Conservation (phyloP, 2,113 vertebrate genomes). For the Pundamilia nyererei region DNA sequence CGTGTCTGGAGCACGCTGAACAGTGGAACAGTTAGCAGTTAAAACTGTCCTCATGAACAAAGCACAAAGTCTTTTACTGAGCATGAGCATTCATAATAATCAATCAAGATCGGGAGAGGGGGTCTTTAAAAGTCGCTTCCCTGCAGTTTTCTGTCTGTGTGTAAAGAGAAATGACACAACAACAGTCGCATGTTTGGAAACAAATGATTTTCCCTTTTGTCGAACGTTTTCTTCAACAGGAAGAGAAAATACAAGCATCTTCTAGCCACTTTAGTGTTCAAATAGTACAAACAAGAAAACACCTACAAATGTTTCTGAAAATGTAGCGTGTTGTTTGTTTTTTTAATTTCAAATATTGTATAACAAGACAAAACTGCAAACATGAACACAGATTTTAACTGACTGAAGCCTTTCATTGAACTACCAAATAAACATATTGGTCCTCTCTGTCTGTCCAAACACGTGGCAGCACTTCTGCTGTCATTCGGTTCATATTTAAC, state of each 20-base stretch:
- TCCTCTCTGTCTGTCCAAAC: not conserved
- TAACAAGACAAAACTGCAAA: not conserved
- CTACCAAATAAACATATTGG: not conserved
- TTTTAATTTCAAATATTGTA: not conserved
- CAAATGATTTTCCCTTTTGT: not conserved
- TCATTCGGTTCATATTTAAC: not conserved
- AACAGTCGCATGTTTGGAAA: not conserved
- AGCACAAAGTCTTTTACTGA: not conserved
- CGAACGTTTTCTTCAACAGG: not conserved
- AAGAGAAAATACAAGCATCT: not conserved
- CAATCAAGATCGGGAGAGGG: not conserved
- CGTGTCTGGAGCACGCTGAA: not conserved
- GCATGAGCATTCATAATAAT: not conserved
- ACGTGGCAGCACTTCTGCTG: not conserved
- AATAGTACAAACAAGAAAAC: not conserved
- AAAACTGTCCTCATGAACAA: not conserved
- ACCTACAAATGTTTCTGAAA: not conserved
- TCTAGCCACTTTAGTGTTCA: not conserved
- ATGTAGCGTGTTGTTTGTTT: not conserved
- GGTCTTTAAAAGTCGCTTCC: not conserved
- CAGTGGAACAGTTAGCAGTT: not conserved
- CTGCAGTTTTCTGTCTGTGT: not conserved
- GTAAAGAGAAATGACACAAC: not conserved
- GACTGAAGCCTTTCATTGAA: not conserved
- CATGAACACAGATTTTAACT: not conserved